These are phyloP conservation scores for Gobiocypris rarus DNA, from an alignment of 2,113 vertebrate genomes.

Conservation along the genomic window DNA sequence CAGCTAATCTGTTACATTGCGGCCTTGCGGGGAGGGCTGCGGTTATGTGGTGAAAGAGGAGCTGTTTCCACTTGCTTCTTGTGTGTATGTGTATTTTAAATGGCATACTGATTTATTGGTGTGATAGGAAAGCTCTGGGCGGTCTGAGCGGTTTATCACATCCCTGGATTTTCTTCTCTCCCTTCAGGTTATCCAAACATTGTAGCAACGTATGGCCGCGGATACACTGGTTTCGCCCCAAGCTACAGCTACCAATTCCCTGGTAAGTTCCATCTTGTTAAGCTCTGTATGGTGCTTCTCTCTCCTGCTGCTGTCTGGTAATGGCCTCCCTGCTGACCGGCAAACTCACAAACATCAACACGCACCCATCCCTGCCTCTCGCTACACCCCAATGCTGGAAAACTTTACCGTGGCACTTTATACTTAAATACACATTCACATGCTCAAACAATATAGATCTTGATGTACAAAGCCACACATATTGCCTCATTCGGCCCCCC, in stretches of 20 bases:
- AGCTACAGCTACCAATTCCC: constrained; percentile 94
- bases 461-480: constrained; percentile 28
- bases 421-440: constrained; percentile 45
- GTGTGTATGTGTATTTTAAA: constrained; percentile 28
- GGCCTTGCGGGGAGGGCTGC: constrained; percentile 36
- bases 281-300: constrained; percentile 48
- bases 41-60: constrained; percentile 16
- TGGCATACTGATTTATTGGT: constrained; percentile 38
- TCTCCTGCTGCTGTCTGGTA: constrained; percentile 54
- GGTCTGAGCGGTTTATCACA: constrained; percentile 41
- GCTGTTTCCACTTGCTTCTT: constrained; percentile 21
- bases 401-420: constrained; percentile 8
- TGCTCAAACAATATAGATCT: constrained; percentile 32
- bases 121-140: constrained; percentile 33
- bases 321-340: constrained; percentile 56
- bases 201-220: constrained; percentile 89
- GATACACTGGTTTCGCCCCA: constrained; percentile 90
- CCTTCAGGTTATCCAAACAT: constrained; percentile 90
- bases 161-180: constrained; percentile 46
- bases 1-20: constrained; percentile 55
- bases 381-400: constrained; percentile 32
- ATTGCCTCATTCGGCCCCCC: neutral
- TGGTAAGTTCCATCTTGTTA: constrained; percentile 78
- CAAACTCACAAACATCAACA: constrained; percentile 50
- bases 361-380: constrained; percentile 8